phyloP scores from a whole-genome alignment of 1,140 invertebrate genomes.

The Diorhabda carinulata region DNA sequence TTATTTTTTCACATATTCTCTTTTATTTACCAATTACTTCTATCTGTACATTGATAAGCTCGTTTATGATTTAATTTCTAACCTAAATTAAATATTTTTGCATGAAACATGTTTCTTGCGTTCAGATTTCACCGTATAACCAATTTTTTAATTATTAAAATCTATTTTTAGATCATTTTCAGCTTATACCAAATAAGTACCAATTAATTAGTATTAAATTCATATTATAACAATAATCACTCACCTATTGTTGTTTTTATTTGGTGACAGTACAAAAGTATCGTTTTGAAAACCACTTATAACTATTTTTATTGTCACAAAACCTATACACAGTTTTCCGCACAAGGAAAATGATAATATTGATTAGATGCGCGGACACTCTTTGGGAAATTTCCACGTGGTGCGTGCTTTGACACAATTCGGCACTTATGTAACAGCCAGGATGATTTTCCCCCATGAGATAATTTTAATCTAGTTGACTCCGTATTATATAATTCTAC shows the following conservation, averaged over 20 bases:
- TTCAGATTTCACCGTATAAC: no score
- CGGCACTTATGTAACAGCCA: not conserved
- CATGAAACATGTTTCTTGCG: no score
- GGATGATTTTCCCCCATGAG: no score
- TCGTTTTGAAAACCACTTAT: not conserved
- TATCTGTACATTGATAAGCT: no score
- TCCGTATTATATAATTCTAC: no score
- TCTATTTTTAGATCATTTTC: not conserved
- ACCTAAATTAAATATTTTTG: no score
- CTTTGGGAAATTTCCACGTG: constrained; percentile 10
- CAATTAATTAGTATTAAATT: not conserved
- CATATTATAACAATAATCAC: not conserved
- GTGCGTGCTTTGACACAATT: constrained; percentile 8
- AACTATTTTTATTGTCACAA: constrained; percentile 1
- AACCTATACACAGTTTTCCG: not conserved
- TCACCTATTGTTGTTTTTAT: not conserved
- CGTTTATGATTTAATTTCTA: no score
- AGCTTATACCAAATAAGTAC: not conserved
- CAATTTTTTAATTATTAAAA: not conserved
- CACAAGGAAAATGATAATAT: constrained; percentile 7
- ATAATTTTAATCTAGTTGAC: no score
- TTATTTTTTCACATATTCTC: no score
- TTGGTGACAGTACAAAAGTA: not conserved
- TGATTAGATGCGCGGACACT: constrained; percentile 10
- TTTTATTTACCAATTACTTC: no score